These are phyloP conservation scores for Brachyhypopomus gauderio DNA, from an alignment of 2,113 vertebrate species.

Conservation along the genomic window DNA sequence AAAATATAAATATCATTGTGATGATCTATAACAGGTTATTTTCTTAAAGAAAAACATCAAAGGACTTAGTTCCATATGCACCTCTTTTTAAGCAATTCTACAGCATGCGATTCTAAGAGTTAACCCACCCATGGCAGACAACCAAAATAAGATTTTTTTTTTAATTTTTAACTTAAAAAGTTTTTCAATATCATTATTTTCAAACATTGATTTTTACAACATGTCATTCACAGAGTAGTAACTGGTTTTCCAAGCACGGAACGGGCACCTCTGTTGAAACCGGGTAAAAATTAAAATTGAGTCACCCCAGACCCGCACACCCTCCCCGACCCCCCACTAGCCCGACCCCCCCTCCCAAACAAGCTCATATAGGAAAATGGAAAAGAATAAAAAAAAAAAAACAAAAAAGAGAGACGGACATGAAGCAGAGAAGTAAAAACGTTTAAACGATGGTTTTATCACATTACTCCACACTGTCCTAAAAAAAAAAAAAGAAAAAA, in stretches of 20 bases:
- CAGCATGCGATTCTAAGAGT: conserved; percentile 99
- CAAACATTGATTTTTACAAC: conserved; percentile 99
- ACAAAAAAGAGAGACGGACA: conserved; percentile 55
- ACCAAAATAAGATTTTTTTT: conserved; percentile 80
- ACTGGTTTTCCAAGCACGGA: conserved; percentile 92
- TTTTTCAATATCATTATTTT: conserved; percentile 99
- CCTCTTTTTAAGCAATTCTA: conserved; percentile 96
- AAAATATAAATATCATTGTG: conserved; percentile 82
- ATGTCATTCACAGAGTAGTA: conserved; percentile 96
- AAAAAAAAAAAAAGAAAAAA: conserved; percentile 39
- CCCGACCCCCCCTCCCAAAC: conserved; percentile 44
- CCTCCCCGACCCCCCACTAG: conserved; percentile 33
- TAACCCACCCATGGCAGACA: conserved; percentile 98
- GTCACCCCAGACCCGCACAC: conserved; percentile 38
- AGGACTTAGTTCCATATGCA: conserved; percentile 95
- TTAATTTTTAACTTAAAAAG: conserved; percentile 97
- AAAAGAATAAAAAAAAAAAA: conserved; percentile 49
- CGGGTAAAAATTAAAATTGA: conserved; percentile 67
- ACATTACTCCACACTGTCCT: conserved; percentile 75
- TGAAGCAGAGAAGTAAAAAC: conserved; percentile 58
- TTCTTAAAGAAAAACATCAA: conserved; percentile 94
- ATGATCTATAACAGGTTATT: conserved; percentile 92
- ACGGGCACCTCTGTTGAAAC: conserved; percentile 84
- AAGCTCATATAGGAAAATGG: conserved; percentile 66
- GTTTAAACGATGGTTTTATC: conserved; percentile 74